Conservation (phyloP, 2,888 invertebrate genomes). For the Mythimna lalbum region DNA sequence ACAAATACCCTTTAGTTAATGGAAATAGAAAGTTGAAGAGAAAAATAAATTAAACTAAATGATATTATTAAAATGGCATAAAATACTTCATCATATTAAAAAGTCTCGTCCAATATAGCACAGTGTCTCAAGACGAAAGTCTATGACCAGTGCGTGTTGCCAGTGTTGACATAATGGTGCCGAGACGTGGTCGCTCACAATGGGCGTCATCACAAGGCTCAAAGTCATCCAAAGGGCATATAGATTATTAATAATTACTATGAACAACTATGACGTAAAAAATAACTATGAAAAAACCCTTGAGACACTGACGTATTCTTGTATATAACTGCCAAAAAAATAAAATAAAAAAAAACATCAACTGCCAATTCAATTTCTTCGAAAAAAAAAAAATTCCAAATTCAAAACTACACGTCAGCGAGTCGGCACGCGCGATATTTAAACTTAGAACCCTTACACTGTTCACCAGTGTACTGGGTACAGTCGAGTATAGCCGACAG, state of each 20-base stretch:
- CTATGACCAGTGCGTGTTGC: too few relatives aligned
- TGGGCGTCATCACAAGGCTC: too few relatives aligned
- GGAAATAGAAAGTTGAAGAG: background rate
- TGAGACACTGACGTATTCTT: background rate
- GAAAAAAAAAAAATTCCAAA: constrained; percentile 21
- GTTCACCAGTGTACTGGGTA: constrained; percentile 69
- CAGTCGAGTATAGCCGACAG: constrained; percentile 79
- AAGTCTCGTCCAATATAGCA: too few relatives aligned
- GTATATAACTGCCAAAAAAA: background rate
- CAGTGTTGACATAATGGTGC: too few relatives aligned
- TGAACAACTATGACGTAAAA: too few relatives aligned
- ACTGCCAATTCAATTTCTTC: constrained; percentile 6
- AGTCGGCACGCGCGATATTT: constrained; percentile 62
- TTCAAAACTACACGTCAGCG: constrained; percentile 47
- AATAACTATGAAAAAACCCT: background rate
- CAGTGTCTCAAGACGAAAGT: too few relatives aligned
- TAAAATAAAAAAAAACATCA: background rate
- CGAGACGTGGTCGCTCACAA: too few relatives aligned
- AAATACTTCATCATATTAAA: too few relatives aligned
- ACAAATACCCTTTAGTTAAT: constrained; percentile 5
- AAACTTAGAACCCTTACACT: constrained; percentile 65
- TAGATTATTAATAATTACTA: too few relatives aligned
- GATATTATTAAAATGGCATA: too few relatives aligned
- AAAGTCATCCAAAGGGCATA: too few relatives aligned
- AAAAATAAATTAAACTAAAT: too few relatives aligned